Percentiles rank a stretch among this genome's conserved stretches.
Evolutionary conservation across 1,140 invertebrate genomes (phyloP).

Genomic region (Luehdorfia chinensis): DNA sequence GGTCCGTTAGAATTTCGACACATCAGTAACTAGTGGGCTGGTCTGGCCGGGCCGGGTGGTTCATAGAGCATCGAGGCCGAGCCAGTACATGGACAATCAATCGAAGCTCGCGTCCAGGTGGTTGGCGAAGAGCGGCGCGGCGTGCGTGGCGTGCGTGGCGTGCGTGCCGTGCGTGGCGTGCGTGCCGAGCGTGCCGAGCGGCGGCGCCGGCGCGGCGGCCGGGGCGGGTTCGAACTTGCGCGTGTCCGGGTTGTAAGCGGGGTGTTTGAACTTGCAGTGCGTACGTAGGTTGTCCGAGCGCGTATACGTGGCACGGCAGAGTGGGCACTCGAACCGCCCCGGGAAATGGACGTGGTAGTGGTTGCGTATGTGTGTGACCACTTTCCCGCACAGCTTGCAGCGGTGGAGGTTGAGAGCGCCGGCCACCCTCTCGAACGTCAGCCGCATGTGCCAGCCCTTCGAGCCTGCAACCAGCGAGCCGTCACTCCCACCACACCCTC

Average conservation of each 20-base stretch:
- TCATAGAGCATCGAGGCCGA: constrained; percentile 63
- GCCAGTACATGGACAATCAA: constrained; percentile 70
- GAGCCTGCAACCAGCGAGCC: constrained; percentile 85
- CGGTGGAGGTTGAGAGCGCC: constrained; percentile 92
- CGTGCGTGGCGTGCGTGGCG: constrained; percentile 70
- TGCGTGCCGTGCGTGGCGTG: constrained; percentile 58
- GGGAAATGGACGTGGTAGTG: constrained; percentile 94
- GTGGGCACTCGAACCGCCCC: constrained; percentile 90
- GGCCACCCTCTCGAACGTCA: constrained; percentile 92
- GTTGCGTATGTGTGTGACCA: constrained; percentile 93
- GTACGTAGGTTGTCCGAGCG: constrained; percentile 92
- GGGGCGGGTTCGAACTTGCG: constrained; percentile 86
- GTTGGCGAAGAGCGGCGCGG: constrained; percentile 73
- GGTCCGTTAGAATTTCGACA: constrained; percentile 47
- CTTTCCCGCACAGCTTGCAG: constrained; percentile 93
- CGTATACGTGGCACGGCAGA: constrained; percentile 91
- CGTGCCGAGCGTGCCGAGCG: too few species aligned
- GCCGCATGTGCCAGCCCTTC: constrained; percentile 94
- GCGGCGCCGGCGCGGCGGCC: constrained; percentile 71
- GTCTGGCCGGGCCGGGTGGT: constrained; percentile 44
- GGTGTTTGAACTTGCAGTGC: constrained; percentile 93
- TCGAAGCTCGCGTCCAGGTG: constrained; percentile 71
- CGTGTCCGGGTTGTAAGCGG: constrained; percentile 86
- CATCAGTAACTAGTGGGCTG: constrained; percentile 29
- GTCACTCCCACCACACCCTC: constrained; percentile 35